Percentiles rank a stretch among this genome's conserved stretches.
These are phyloP conservation scores for Heterodera filipjevi DNA, from an alignment of 2,888 invertebrate species.

Conservation along the genomic window DNA sequence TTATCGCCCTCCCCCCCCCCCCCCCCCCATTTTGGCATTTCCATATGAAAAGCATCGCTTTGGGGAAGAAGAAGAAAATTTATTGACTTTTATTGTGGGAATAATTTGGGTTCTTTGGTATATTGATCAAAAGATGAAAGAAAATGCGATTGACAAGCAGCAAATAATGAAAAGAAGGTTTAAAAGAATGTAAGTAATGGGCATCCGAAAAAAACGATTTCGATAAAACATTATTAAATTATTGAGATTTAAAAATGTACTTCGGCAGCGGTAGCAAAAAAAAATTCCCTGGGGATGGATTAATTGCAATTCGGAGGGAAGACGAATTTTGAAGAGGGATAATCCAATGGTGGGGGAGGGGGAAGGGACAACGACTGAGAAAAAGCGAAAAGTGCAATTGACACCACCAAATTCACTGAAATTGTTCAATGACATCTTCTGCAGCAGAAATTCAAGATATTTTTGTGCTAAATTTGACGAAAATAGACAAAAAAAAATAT, in stretches of 20 bases:
- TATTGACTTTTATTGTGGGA: background rate
- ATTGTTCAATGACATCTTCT: background rate
- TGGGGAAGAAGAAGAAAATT: background rate
- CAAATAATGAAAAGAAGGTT: too few relatives aligned
- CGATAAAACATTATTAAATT: too few relatives aligned
- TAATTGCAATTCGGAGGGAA: background rate
- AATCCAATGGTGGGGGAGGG: background rate
- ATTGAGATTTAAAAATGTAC: too few relatives aligned
- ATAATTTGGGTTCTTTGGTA: background rate
- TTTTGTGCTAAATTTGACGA: background rate
- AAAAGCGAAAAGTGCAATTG: background rate
- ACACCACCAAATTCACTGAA: background rate
- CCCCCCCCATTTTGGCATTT: background rate
- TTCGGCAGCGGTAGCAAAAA: too few relatives aligned
- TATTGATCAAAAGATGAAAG: too few relatives aligned
- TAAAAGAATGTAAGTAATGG: too few relatives aligned
- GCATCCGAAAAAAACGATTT: too few relatives aligned
- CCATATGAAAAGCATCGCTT: slow-evolving; percentile 9
- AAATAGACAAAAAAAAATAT: slow-evolving; percentile 11
- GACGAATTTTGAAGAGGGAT: background rate
- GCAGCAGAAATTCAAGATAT: background rate
- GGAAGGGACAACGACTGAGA: background rate
- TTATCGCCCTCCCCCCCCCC: background rate
- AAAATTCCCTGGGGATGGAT: background rate
- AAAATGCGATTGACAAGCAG: too few relatives aligned